Conservation (phyloP, 1,140 invertebrate species). For the Papilio machaon region DNA sequence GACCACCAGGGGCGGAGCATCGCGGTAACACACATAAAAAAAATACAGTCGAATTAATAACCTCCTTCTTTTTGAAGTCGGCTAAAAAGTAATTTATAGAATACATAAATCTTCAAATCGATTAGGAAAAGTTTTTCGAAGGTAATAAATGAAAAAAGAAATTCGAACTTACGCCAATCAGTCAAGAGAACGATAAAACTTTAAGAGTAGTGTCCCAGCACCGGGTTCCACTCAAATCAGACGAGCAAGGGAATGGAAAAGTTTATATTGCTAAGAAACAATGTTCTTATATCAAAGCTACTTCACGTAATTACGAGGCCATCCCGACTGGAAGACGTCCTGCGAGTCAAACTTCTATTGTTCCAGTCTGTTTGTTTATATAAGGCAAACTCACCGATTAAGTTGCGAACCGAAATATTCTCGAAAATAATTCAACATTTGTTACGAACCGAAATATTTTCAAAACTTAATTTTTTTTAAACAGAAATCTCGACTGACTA, state of each 20-base stretch:
- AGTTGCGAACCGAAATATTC: slow-evolving; percentile 20
- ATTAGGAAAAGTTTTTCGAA: neutral
- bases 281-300: slow-evolving; percentile 47
- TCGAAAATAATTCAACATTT: slow-evolving; percentile 17
- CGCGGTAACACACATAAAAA: too few species aligned
- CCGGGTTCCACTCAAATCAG: slow-evolving; percentile 38
- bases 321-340: slow-evolving; percentile 49
- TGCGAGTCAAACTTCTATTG: slow-evolving; percentile 56
- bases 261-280: slow-evolving; percentile 46
- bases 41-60: too few species aligned
- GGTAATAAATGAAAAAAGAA: neutral
- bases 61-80: too few species aligned
- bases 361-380: slow-evolving; percentile 46
- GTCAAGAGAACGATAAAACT: neutral
- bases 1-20: too few species aligned
- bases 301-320: slow-evolving; percentile 58
- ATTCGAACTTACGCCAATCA: neutral
- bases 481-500: too few species aligned
- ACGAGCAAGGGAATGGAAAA: slow-evolving; percentile 41
- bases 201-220: neutral
- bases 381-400: slow-evolving; percentile 35
- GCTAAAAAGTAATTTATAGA: too few species aligned
- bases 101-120: slow-evolving; percentile 5
- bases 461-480: neutral
- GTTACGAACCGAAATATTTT: neutral